phyloP scores from a whole-genome alignment of 2,888 invertebrate genomes.

The Ochropleura plecta region DNA sequence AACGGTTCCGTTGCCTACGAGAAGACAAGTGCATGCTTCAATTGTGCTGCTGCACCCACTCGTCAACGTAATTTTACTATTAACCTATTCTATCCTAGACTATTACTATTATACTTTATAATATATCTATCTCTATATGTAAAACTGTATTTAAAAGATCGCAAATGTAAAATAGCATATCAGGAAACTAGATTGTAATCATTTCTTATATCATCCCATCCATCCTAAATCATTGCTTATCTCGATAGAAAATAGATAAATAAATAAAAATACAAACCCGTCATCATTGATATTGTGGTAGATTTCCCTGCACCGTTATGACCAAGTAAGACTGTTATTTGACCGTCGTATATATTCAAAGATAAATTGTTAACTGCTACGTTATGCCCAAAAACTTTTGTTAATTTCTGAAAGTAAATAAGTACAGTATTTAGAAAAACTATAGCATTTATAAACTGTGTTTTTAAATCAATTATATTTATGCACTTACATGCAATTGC shows the following conservation, averaged over 20 bases:
- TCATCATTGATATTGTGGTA: slow-evolving; percentile 98
- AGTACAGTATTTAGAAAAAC: not conserved
- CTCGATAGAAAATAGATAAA: not conserved
- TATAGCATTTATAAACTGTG: not conserved
- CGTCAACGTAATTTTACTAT: slow-evolving; percentile 7
- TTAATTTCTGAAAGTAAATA: slow-evolving; percentile 88
- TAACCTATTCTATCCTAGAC: not conserved
- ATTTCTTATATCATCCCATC: not conserved
- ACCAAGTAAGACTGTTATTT: slow-evolving; percentile 94
- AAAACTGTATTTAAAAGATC: not conserved
- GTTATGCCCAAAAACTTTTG: slow-evolving; percentile 91
- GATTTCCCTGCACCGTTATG: slow-evolving; percentile 98
- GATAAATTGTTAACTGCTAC: slow-evolving; percentile 93
- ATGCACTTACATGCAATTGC: slow-evolving; percentile 82
- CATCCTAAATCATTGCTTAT: not conserved
- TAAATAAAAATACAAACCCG: slow-evolving; percentile 88
- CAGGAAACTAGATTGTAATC: not conserved
- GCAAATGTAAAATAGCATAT: not conserved
- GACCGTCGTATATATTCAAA: slow-evolving; percentile 96
- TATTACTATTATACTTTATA: no score
- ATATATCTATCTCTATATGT: no score
- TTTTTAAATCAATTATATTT: not conserved
- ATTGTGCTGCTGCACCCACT: slow-evolving; percentile 37
- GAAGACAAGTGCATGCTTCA: slow-evolving; percentile 34
- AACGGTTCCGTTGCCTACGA: slow-evolving; percentile 35